phyloP scores from a whole-genome alignment of 2,888 invertebrate genomes.

The Aspidapion aeneum region DNA sequence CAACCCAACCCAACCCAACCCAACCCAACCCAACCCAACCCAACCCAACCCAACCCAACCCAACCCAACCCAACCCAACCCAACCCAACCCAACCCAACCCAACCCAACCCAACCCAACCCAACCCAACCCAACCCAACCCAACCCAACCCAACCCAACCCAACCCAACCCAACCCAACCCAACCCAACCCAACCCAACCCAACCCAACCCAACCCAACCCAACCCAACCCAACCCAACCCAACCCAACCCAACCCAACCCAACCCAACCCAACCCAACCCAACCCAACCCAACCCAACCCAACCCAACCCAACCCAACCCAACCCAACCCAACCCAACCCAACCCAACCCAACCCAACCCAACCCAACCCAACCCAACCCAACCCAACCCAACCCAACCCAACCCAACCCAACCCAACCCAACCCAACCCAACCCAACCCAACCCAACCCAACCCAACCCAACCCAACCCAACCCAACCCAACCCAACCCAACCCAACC shows the following conservation, averaged over 20 bases:
- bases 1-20: constrained; percentile 18
- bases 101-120: constrained; percentile 19
- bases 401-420: constrained; percentile 11
- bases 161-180: constrained; percentile 19
- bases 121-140: constrained; percentile 20
- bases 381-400: constrained; percentile 11
- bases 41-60: constrained; percentile 9
- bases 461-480: constrained; percentile 11
- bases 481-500: constrained; percentile 1
- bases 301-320: constrained; percentile 15
- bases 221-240: constrained; percentile 21
- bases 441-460: constrained; percentile 14
- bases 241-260: constrained; percentile 21
- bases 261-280: constrained; percentile 20
- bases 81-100: constrained; percentile 18
- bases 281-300: constrained; percentile 20
- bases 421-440: constrained; percentile 13
- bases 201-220: constrained; percentile 20
- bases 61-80: constrained; percentile 17
- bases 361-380: constrained; percentile 9
- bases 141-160: constrained; percentile 20
- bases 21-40: constrained; percentile 15
- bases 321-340: constrained; percentile 13
- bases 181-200: constrained; percentile 19
- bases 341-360: constrained; percentile 9